These are phyloP conservation scores for Cavia porcellus DNA, from an alignment of 2,113 vertebrate genomes.

Conservation along the genomic window DNA sequence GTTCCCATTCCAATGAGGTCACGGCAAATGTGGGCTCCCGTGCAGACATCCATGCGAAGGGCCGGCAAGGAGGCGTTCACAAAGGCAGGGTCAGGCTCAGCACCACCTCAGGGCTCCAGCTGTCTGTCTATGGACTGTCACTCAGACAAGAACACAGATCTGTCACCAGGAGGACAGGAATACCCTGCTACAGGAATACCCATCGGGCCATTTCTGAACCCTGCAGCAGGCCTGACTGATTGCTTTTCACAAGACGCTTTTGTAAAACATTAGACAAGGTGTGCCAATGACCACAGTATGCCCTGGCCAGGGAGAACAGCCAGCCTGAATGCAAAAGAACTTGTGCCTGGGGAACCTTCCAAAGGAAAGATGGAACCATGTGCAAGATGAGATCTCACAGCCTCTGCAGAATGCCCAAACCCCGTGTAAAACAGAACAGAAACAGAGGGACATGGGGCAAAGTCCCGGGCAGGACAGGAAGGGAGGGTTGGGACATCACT, in stretches of 20 bases:
- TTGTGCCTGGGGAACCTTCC: neutral
- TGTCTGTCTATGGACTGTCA: neutral
- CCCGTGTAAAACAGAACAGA: neutral
- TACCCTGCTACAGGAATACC: neutral
- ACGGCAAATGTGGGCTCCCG: constrained; percentile 53
- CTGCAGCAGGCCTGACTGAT: neutral
- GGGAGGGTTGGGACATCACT: neutral
- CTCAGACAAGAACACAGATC: neutral
- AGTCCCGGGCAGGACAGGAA: too few relatives aligned
- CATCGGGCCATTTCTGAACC: neutral
- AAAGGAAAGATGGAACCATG: neutral
- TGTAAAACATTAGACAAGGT: neutral
- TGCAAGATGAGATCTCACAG: neutral
- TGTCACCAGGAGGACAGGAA: neutral
- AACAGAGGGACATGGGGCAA: neutral
- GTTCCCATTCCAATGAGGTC: constrained; percentile 83
- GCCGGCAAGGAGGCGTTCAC: neutral
- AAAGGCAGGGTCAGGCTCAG: neutral
- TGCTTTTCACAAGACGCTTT: neutral
- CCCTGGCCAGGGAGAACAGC: neutral
- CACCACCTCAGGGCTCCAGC: neutral
- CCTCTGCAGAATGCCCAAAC: neutral
- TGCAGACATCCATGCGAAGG: constrained; percentile 43
- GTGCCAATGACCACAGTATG: neutral
- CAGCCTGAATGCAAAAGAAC: neutral